Evolutionary conservation across 2,797 vertebrate genomes (phyloP).

Genomic region (Odontamblyopus lacepedii): DNA sequence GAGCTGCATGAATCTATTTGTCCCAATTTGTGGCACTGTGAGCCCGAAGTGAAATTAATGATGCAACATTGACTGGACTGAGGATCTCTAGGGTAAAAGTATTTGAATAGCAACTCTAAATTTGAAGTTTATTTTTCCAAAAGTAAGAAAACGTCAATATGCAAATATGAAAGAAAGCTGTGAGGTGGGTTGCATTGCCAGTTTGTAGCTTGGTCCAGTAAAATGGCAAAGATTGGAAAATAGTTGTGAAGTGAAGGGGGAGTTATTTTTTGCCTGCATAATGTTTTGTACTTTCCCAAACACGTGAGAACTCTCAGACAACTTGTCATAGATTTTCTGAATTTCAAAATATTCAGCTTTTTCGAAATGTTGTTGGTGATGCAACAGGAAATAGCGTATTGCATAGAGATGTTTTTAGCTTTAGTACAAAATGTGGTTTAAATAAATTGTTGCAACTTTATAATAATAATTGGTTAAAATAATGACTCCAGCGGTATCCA

Average conservation of each 20-base stretch:
- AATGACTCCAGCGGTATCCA: too few relatives aligned
- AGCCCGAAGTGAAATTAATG: neutral
- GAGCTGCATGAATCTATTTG: neutral
- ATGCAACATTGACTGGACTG: neutral
- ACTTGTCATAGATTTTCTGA: neutral
- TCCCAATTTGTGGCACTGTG: neutral
- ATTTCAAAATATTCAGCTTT: neutral
- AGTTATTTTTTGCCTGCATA: neutral
- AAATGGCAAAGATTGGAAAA: neutral
- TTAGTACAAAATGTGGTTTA: neutral
- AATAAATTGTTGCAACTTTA: too few relatives aligned
- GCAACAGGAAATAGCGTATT: neutral
- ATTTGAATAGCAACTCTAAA: neutral
- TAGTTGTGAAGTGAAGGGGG: neutral
- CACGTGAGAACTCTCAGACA: neutral
- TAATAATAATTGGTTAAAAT: too few relatives aligned
- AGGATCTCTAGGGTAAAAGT: neutral
- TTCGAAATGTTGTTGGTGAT: neutral
- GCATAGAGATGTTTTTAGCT: neutral
- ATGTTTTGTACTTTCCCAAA: neutral
- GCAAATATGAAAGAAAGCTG: too few relatives aligned
- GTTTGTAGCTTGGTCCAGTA: neutral
- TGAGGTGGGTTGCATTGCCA: neutral
- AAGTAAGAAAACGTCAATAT: conserved; percentile 3
- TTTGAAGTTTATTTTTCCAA: neutral